phyloP scores from a whole-genome alignment of 2,113 vertebrate species.

The Austrofundulus limnaeus region DNA sequence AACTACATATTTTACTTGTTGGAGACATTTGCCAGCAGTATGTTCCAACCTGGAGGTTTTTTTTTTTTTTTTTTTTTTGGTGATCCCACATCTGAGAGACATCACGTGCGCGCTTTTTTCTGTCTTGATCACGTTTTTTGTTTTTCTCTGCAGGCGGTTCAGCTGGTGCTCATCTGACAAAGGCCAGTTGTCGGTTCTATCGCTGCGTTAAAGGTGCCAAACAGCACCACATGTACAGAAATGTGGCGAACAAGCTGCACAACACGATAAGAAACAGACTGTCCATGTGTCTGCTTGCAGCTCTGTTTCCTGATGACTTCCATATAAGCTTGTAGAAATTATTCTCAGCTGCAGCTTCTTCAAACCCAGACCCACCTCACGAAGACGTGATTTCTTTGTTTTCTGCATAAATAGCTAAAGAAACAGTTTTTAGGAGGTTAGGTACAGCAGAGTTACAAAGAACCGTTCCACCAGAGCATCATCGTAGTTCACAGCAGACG shows the following conservation, averaged over 20 bases:
- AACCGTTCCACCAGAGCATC: too few species aligned
- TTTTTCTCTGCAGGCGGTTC: background rate
- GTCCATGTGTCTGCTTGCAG: constrained; percentile 65
- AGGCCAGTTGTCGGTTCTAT: constrained; percentile 3
- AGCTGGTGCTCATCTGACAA: background rate
- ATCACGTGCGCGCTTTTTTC: too few species aligned
- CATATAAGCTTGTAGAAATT: constrained; percentile 25
- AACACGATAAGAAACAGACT: background rate
- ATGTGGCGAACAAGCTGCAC: constrained; percentile 3
- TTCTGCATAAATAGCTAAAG: constrained; percentile 31
- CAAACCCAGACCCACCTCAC: background rate
- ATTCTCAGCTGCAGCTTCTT: constrained; percentile 35
- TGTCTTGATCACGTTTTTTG: background rate
- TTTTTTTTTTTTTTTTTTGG: too few species aligned
- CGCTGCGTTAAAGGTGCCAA: constrained; percentile 44
- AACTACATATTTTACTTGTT: too few species aligned
- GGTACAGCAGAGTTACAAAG: too few species aligned
- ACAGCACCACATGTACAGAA: constrained; percentile 45
- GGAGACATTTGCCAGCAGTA: too few species aligned
- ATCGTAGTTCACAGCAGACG: too few species aligned
- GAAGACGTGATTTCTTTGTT: background rate
- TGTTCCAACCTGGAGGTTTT: too few species aligned
- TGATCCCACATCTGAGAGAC: too few species aligned
- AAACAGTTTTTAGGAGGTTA: background rate
- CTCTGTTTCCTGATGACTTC: constrained; percentile 9